Evolutionary conservation across 2,113 vertebrate species (phyloP), one percentile per base, ranked within the genome.

Genomic region (Carettochelys insculpta): DNA sequence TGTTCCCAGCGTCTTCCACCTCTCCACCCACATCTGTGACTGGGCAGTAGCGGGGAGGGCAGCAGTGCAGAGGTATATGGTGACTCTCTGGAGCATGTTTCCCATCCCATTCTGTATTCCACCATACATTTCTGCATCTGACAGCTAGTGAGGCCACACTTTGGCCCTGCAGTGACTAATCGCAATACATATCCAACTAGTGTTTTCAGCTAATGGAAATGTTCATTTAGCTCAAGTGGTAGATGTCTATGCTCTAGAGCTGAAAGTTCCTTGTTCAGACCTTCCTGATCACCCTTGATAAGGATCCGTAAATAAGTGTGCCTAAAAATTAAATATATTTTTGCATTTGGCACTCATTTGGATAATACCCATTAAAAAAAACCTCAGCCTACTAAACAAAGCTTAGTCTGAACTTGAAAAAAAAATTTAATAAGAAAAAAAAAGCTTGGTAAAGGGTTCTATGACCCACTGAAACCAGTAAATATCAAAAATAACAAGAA

Each of bases 401-500:
- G 73, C 41, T 81, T 89, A 29, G 56, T 90, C 2, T 61, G 12
- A 80, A 4, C 85, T 27, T 77, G 14, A n/a, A n/a, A n/a, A n/a
- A n/a, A n/a, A n/a, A n/a, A n/a, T n/a, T n/a, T n/a, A n/a, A n/a
- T n/a, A n/a, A n/a, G n/a, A n/a, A n/a, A n/a, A n/a, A n/a, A n/a
- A 86, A 81, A 85, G 93, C 86, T 80, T 94, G 85, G 78, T 92
- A 34, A 34, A 22, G 34, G 53, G 20, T 25, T 82, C 52, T 25
- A 54, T 77, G 83, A 61, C 71, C 43, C 53, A 34, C 73, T 65
- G 77, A 95, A 94, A 95, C 81, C 75, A 89, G 29, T 11, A 76
- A 80, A 38, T 56, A 76, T 79, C 85, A 58, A 80, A 93, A 96
- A 93, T 94, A 96, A 87, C 82, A 83, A 91, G 85, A 38, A 47